phyloP scores from a whole-genome alignment of 2,113 vertebrate species.

The Carlito syrichta region DNA sequence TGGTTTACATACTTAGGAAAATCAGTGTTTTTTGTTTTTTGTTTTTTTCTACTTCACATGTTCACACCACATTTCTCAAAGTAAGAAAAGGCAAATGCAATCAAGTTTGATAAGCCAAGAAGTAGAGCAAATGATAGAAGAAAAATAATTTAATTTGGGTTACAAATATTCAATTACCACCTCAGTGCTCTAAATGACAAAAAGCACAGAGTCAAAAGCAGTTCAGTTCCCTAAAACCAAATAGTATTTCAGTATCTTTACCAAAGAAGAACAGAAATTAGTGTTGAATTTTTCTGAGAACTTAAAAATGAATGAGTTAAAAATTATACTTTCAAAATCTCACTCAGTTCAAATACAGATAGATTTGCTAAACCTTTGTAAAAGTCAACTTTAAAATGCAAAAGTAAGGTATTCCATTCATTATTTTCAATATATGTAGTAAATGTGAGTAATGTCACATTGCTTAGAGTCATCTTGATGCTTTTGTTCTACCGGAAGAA shows the following conservation, averaged over 20 bases:
- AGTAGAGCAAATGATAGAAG: conserved; percentile 12
- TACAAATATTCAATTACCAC: conserved; percentile 56
- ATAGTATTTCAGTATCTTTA: not conserved
- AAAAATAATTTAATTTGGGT: conserved; percentile 22
- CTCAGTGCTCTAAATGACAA: not conserved
- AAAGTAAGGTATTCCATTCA: not conserved
- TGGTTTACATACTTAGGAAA: not conserved
- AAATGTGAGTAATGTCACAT: not conserved
- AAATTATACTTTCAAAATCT: conserved; percentile 4
- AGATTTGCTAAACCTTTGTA: not conserved
- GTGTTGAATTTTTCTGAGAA: not conserved
- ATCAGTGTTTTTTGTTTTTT: too few relatives aligned
- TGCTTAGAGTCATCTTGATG: not conserved
- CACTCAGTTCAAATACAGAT: not conserved
- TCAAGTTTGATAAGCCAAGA: conserved; percentile 53
- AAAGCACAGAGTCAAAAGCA: conserved; percentile 27
- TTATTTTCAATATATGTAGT: not conserved
- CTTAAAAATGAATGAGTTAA: conserved; percentile 28
- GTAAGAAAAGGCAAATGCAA: conserved; percentile 50
- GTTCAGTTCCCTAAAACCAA: conserved; percentile 20
- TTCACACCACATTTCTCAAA: conserved; percentile 31
- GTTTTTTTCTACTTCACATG: conserved; percentile 17
- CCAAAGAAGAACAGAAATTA: not conserved
- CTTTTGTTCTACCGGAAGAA: conserved; percentile 40
- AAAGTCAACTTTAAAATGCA: not conserved